Evolutionary conservation across 2,113 vertebrate species (phyloP), one percentile per base, ranked within the genome.

Genomic region (Hippotragus niger): DNA sequence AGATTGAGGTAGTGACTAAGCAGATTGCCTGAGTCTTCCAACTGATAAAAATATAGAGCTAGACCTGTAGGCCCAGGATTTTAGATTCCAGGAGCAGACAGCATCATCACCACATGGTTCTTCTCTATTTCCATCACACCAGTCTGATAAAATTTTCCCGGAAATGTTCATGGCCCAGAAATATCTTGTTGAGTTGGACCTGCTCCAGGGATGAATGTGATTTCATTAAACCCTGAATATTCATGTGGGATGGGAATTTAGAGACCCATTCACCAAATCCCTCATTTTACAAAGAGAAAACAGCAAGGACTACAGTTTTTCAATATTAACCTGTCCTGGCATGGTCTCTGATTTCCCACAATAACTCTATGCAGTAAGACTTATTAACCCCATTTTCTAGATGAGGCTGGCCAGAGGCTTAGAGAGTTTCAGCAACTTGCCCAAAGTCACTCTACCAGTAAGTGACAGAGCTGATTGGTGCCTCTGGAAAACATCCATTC

Each of bases 31-130:
- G 19, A 50, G 33, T 83, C 60, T 82, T 29, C 47, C 1, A 14
- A 19, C 5, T 1, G 23, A 25, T 2, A 15, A 64, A 16, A 52
- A 57, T 40, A 33, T 50, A 94, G 78, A 67, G 7, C 17, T 9
- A 45, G 31, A n/a, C 36, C 19, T 0, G 12, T 78, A 83, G 33
- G 31, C 47, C 27, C 31, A 29, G 25, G 47, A 43, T n/a, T 57
- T 43, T 50, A n/a, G 52, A 36, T 0, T 21, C 0, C 2, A 52
- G 88, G 17, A 62, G 0, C 15, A 1, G 83, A 8, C 14, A 3
- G 23, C 21, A 40, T 19, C 31, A 31, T 21, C 71, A 43, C 10
- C 40, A 33, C 57, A 6, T 2, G 4, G 10, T 17, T 62, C 92
- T 47, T 6, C 74, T n/a, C 74, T 40, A 11, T 50, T 67, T 67